phyloP scores from a whole-genome alignment of 2,888 invertebrate species.

The Drosophila sordidula region DNA sequence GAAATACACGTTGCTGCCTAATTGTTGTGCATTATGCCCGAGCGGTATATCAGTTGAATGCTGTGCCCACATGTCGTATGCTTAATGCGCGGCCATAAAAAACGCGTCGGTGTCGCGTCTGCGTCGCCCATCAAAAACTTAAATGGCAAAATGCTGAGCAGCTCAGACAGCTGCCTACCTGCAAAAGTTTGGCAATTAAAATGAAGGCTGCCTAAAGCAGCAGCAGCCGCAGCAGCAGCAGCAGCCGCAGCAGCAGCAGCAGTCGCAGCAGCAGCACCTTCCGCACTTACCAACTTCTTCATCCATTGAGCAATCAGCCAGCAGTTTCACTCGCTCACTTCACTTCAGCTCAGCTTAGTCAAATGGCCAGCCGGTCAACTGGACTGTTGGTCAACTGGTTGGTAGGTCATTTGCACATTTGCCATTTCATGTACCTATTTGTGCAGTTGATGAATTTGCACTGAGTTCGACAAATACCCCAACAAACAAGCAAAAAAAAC shows the following conservation, averaged over 20 bases:
- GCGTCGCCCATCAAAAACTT: slow-evolving; percentile 63
- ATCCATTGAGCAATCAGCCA: slow-evolving; percentile 46
- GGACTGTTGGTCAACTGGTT: slow-evolving; percentile 23
- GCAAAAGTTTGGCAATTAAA: slow-evolving; percentile 67
- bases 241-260: not conserved
- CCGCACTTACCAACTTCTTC: slow-evolving; percentile 20
- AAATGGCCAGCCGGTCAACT: slow-evolving; percentile 23
- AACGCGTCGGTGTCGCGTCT: slow-evolving; percentile 55
- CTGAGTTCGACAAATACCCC: slow-evolving; percentile 34
- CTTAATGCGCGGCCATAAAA: slow-evolving; percentile 61
- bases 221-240: not conserved
- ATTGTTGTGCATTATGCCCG: slow-evolving; percentile 66
- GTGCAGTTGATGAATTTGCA: slow-evolving; percentile 53
- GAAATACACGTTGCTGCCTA: slow-evolving; percentile 54
- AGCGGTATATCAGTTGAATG: slow-evolving; percentile 47
- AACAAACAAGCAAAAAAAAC: not conserved
- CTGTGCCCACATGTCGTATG: slow-evolving; percentile 63
- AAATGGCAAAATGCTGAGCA: slow-evolving; percentile 44
- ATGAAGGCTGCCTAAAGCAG: slow-evolving; percentile 33
- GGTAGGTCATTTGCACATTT: slow-evolving; percentile 41
- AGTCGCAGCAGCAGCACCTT: not conserved
- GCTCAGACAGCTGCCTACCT: slow-evolving; percentile 45
- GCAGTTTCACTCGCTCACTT: slow-evolving; percentile 9
- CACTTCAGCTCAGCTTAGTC: slow-evolving; percentile 17
- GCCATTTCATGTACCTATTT: slow-evolving; percentile 41